Evolutionary conservation across 2,797 vertebrate genomes (phyloP), one percentile per base, ranked within the genome.

Genomic region (Champsocephalus esox): DNA sequence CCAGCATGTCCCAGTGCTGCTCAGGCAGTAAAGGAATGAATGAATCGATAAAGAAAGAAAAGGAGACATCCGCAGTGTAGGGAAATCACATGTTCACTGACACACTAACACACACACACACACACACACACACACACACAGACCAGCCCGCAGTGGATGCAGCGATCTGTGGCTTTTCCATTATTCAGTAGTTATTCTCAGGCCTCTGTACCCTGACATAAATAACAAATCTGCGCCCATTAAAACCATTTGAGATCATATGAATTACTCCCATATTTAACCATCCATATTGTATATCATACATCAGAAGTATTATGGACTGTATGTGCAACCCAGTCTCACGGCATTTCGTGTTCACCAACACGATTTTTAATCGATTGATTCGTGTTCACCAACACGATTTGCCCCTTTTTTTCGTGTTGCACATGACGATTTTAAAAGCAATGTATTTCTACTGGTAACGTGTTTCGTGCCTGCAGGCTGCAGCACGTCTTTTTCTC

Each of bases 21-120:
- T 54, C 48, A 17, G 56, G 19, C 75, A 67, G 17, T 66, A 17
- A 74, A 55, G 9, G 13, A 48, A 73, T 73, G 45, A 55, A 66
- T 73, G 46, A 73, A 49, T 4, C 66, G 51, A 74, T 75, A 49
- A 80, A 78, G 71, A 69, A 77, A 62, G 81, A 75, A 80, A 68
- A 58, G 45, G 13, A 70, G 65, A 57, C 55, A 52, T 59, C 46
- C 48, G 41, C 41, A 17, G 50, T 62, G 44, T 68, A 48, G 59
- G 1, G 38, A 43, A 14, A 34, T 52, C 72, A 43, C 70, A 72
- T 41, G 45, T 34, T 70, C 71, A 34, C 64, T 2, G 24, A 66
- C 54, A 66, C 21, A 60, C 51, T 4, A 24, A n/a, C 51, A 57
- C 34, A 66, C 52, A 32, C 72, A 66, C 32, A 12, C 28, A 28